Evolutionary conservation across 2,113 vertebrate genomes (phyloP).

Genomic region (Peromyscus californicus): DNA sequence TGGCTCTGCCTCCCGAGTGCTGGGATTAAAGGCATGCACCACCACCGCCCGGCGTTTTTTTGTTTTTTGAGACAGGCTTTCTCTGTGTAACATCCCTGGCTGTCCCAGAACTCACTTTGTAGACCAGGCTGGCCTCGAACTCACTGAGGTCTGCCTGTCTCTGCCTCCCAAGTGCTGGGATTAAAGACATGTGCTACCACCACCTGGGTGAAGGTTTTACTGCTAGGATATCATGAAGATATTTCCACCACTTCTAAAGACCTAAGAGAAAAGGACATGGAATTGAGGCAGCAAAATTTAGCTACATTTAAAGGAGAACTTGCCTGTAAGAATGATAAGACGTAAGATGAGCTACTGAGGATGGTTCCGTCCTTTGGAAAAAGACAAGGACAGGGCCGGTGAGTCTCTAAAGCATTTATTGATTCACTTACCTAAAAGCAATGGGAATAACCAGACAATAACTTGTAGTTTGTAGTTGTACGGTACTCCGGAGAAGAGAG

Average conservation of each 20-base stretch:
- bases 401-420: not conserved
- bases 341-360: not conserved
- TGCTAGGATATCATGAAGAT: not conserved
- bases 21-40: too few relatives aligned
- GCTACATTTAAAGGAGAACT: conserved; percentile 38
- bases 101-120: too few relatives aligned
- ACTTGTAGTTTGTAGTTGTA: conserved; percentile 30
- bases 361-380: not conserved
- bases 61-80: too few relatives aligned
- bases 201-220: not conserved
- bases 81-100: too few relatives aligned
- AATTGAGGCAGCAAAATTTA: conserved; percentile 21
- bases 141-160: too few relatives aligned
- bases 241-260: conserved; percentile 29
- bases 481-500: conserved; percentile 23
- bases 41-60: too few relatives aligned
- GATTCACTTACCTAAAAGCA: not conserved
- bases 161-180: too few relatives aligned
- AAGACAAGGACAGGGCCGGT: not conserved
- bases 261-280: not conserved
- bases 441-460: not conserved
- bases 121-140: too few relatives aligned
- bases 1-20: too few relatives aligned
- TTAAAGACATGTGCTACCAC: too few relatives aligned
- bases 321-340: not conserved